Evolutionary conservation across 64 coral and sea anemone species (phyloP), one percentile per base, ranked within the genome.

Genomic region (Montipora capricornis): DNA sequence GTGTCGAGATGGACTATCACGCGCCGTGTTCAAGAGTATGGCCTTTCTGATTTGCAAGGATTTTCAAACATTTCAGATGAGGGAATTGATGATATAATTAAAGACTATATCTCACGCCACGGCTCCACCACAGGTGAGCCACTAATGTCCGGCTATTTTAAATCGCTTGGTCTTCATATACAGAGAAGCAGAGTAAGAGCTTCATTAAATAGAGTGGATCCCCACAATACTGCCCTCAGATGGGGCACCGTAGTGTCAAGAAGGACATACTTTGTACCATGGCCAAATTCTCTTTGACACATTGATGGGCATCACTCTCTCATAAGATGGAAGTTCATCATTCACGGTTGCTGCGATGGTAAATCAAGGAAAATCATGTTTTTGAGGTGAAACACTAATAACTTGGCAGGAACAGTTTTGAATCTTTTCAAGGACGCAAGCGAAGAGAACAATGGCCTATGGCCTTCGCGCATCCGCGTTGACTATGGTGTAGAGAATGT

Each of bases 281-380:
- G 89, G 76, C 51, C 77, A 68, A 81, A 90, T 74, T 90, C 49
- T 48, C 51, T 71, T 13, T 90, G 89, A 77, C 89, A 90, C 57
- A 52, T 91, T 10, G 78, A 83, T 92, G 66, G 90, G 2, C 91
- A 93, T 81, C 91, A 92, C 47, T 71, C 90, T 1, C 48, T 92
- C 11, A 83, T 92, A 44, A 61, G 49, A 69, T 90, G 49, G 89
- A 52, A 16, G 19, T 50, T 91, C 2, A 79, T 83, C 2, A 22
- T 83, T 2, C 89, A 91, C 53, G 91, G 80, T 44, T 92, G 90
- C 55, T 82, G 59, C 44, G 66, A 92, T 92, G 80, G 90, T 20
- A 82, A 92, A 37, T 92, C 90, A 15, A 82, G 79, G 8, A 92
- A 81, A 76, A 79, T 92, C n/a, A 92, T n/a, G n/a, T n/a, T n/a